A percentile compares a stretch with the other conserved stretches of the same genome.
Evolutionary conservation across 92 coral and sea anemone genomes (phyloP).

Genomic region (Epizoanthus ramosus): DNA sequence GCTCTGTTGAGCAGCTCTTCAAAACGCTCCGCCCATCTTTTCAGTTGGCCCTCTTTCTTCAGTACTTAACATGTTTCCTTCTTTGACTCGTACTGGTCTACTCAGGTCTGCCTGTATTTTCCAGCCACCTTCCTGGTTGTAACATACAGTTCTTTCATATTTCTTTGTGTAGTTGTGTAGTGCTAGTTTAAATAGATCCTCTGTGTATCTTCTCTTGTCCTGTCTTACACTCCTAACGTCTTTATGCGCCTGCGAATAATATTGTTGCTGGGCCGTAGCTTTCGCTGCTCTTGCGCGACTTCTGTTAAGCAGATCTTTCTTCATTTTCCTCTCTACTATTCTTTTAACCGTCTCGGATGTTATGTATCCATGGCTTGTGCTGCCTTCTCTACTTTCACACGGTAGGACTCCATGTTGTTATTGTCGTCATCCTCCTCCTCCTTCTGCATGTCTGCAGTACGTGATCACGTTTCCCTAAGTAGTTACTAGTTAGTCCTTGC

Average conservation of each 20-base stretch:
- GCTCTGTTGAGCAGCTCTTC: conserved; percentile 40
- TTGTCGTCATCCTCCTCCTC: no score
- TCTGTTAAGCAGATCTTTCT: not conserved
- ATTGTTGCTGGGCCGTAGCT: conserved; percentile 16
- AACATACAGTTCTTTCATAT: conserved; percentile 39
- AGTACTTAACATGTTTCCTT: conserved; percentile 8
- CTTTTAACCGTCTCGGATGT: no score
- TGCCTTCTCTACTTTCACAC: no score
- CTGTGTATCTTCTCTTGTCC: conserved; percentile 30
- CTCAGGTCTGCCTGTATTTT: conserved; percentile 1
- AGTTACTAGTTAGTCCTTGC: not conserved
- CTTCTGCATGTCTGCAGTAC: no score
- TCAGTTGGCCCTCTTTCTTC: conserved; percentile 31
- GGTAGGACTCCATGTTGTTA: no score
- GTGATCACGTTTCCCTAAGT: no score
- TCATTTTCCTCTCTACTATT: no score
- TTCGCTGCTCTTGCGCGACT: conserved; percentile 36
- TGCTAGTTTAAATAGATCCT: conserved; percentile 26
- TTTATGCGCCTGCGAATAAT: not conserved
- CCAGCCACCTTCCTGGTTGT: conserved; percentile 35
- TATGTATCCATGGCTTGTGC: no score
- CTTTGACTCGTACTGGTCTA: conserved; percentile 15
- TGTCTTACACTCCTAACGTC: conserved; percentile 34
- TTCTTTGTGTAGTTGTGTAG: conserved; percentile 28
- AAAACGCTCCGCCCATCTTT: conserved; percentile 46